These are phyloP conservation scores for Syndactyla subalaris DNA, from an alignment of 2,797 vertebrate genomes.

Conservation along the genomic window DNA sequence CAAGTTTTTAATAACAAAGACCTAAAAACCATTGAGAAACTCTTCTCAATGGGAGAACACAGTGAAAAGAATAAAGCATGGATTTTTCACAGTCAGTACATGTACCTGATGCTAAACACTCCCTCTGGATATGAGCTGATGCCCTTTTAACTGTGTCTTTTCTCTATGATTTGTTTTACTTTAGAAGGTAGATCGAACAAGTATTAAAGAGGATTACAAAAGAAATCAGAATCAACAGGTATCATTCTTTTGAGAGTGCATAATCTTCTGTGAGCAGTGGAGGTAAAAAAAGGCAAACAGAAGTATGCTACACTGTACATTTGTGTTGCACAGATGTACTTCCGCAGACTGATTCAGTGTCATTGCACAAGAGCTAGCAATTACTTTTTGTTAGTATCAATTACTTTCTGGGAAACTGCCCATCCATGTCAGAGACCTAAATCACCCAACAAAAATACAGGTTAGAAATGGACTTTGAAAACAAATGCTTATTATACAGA, in stretches of 20 bases:
- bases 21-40: neutral
- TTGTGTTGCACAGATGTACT: neutral
- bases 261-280: neutral
- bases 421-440: neutral
- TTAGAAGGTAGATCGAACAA: neutral
- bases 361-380: neutral
- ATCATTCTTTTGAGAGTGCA: neutral
- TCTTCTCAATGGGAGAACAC: neutral
- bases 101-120: neutral
- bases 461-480: neutral
- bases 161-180: neutral
- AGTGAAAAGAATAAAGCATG: neutral
- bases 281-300: neutral
- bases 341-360: neutral
- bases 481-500: neutral
- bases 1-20: neutral
- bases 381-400: neutral
- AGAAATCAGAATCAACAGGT: neutral
- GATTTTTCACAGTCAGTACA: neutral
- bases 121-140: neutral
- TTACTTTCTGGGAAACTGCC: neutral
- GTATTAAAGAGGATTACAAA: neutral
- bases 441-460: neutral
- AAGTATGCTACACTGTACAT: neutral
- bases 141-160: neutral